Evolutionary conservation across 1,140 invertebrate species (phyloP), one percentile per base, ranked within the genome.

Genomic region (Stegodyphus dumicola): DNA sequence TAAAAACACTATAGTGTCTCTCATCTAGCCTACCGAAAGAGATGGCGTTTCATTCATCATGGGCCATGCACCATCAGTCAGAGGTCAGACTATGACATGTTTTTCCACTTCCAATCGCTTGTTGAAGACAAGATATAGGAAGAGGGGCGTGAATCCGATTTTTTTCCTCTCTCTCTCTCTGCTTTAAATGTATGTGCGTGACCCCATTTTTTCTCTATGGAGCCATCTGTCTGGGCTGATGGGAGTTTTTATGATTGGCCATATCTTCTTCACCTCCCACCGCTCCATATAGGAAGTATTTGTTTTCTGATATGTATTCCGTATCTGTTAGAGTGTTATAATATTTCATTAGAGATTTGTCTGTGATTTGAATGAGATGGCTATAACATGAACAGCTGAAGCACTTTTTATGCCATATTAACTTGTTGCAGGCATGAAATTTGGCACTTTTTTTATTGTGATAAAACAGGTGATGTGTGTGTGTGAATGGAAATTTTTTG

Each of bases 101-200:
- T 83, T 83, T 83, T 83, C 70, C 80, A 83, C 80, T 83, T 83
- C 56, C 80, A 75, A 83, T 83, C 71, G 70, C 49, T n/a, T 83
- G 80, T 83, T 74, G 70, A 15, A 83, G 80, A 83, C 80, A 75
- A 83, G 80, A 83, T 75, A 83, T 83, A 49, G 51, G 33, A 75
- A 75, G 64, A 7, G 7, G 80, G 18, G 75, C 75, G 70, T 74
- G 56, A 73, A 64, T 51, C 78, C 49, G 51, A 7, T 15, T 74
- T 56, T 74, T 56, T 74, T 18, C 48, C 13, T 54, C 54, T 51
- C 17, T 54, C 2, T 74, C 54, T 74, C 54, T 6, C 10, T n/a
- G 13, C n/a, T 54, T 11, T 56, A 53, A 54, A 7, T 74, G 11
- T 18, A 15, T 74, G 7, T 9, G n/a, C 6, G 48, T 74, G 69